A percentile compares a stretch with the other conserved stretches of the same genome.
phyloP scores from a whole-genome alignment of 2,888 invertebrate species.

The Agonopterix subpropinquella region DNA sequence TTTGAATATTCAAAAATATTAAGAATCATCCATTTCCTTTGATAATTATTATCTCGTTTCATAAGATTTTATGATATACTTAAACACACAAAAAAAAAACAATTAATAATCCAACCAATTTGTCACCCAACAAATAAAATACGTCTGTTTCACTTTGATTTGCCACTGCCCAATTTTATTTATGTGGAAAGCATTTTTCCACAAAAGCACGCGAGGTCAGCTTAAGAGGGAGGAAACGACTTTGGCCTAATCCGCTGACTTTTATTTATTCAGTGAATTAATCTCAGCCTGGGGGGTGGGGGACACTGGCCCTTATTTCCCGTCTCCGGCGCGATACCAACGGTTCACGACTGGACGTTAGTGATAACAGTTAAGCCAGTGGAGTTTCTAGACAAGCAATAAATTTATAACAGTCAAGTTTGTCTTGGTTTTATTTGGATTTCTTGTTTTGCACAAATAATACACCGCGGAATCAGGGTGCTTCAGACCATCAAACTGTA shows the following conservation, averaged over 20 bases:
- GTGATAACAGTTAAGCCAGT: slow-evolving; percentile 44
- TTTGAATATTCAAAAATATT: too few species aligned
- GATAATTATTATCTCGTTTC: too few species aligned
- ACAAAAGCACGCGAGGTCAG: slow-evolving; percentile 73
- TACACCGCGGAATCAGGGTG: too few species aligned
- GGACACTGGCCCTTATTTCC: slow-evolving; percentile 60
- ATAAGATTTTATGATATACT: too few species aligned
- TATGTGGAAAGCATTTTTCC: slow-evolving; percentile 68
- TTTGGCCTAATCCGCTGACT: slow-evolving; percentile 75
- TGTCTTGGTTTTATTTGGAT: slow-evolving; percentile 2
- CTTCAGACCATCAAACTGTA: too few species aligned
- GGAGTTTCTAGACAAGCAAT: slow-evolving; percentile 9
- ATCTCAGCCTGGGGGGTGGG: slow-evolving; percentile 57
- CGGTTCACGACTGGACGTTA: slow-evolving; percentile 47
- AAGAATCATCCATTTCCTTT: too few species aligned
- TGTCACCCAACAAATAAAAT: slow-evolving; percentile 23
- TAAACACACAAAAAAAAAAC: too few species aligned
- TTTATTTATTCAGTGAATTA: slow-evolving; percentile 76
- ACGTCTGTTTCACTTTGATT: slow-evolving; percentile 55
- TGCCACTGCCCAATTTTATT: slow-evolving; percentile 57
- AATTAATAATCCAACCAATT: background rate
- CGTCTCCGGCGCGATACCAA: slow-evolving; percentile 45
- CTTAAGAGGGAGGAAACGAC: slow-evolving; percentile 72
- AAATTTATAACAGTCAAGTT: slow-evolving; percentile 6
- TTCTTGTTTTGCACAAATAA: background rate